Base-by-base conservation (phyloP, 2,113 vertebrate genomes). In the Grallaria varia region DNA sequence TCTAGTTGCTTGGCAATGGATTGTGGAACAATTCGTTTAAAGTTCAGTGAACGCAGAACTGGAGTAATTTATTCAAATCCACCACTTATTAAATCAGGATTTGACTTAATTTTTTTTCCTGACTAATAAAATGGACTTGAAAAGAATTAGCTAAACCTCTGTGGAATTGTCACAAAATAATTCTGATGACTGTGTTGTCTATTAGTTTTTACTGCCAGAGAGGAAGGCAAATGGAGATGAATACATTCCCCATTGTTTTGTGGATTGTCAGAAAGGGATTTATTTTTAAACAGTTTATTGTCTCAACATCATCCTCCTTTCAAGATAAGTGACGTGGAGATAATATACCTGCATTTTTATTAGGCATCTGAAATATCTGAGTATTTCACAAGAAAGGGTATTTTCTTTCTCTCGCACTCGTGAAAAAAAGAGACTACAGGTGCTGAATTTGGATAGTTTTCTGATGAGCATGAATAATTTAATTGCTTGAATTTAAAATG, bases 61-160 rank as follows among this genome's bases (percentile, higher is more conserved):
- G n/a, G 88, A 95, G 80, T 96, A 97, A 97, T 98, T 97, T 97
- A 98, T 98, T 98, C 92, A 98, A 97, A 98, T 97, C 90, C 78
- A 75, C 64, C 83, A 85, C 87, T 92, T 97, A 95, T 94, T 97
- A 97, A 97, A 96, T 97, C 82, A 96, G 96, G 82, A 96, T 97
- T 97, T 97, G 86, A 91, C 64, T 95, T 75, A 50, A 33, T 93
- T 96, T 82, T 95, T 95, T 87, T 94, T 56, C 67, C 40, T 79
- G 80, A 75, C 81, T 97, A 95, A 97, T 97, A 93, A 97, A 98
- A 97, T 62, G 47, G 90, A 95, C 96, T 95, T 97, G 85, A 97
- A 96, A 97, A 95, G 83, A 98, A 97, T 96, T 97, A 97, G 58
- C 52, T 82, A 91, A 97, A 96, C 81, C 94, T 96, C 80, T 85